phyloP scores from a whole-genome alignment of 2,888 invertebrate genomes.

The Lymantria dispar region DNA sequence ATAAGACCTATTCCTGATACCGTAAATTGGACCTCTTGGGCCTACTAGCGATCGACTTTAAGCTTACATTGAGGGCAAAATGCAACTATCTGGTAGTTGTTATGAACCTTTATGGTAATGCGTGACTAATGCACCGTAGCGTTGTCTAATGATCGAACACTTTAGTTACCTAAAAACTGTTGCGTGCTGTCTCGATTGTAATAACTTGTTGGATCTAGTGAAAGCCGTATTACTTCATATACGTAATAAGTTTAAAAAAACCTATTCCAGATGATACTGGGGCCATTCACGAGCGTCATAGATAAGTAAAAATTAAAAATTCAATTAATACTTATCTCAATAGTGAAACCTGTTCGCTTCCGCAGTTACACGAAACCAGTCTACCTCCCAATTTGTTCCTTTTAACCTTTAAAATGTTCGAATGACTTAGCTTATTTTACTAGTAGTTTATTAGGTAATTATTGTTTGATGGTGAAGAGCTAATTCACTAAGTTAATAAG shows the following conservation, averaged over 20 bases:
- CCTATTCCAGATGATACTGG: slow-evolving; percentile 37
- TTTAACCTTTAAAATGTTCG: slow-evolving; percentile 45
- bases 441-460: slow-evolving; percentile 35
- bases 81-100: slow-evolving; percentile 3
- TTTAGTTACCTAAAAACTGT: slow-evolving; percentile 65
- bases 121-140: slow-evolving; percentile 26
- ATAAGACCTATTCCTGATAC: not conserved
- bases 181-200: slow-evolving; percentile 66
- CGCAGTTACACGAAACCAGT: slow-evolving; percentile 75
- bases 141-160: slow-evolving; percentile 43
- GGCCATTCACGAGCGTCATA: slow-evolving; percentile 49
- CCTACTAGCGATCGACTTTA: not conserved
- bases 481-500: slow-evolving; percentile 4
- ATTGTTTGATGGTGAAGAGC: slow-evolving; percentile 14
- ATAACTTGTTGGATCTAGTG: slow-evolving; percentile 64
- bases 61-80: not conserved
- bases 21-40: not conserved
- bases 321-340: slow-evolving; percentile 69
- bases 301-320: slow-evolving; percentile 70
- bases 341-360: slow-evolving; percentile 73
- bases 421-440: slow-evolving; percentile 36
- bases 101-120: slow-evolving; percentile 12
- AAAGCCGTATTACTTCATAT: slow-evolving; percentile 70
- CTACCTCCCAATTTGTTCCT: slow-evolving; percentile 52
- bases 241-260: slow-evolving; percentile 58